A percentile compares a stretch with the other conserved stretches of the same genome.
These are phyloP conservation scores for Camponotus floridanus DNA, from an alignment of 1,140 invertebrate species.

Conservation along the genomic window DNA sequence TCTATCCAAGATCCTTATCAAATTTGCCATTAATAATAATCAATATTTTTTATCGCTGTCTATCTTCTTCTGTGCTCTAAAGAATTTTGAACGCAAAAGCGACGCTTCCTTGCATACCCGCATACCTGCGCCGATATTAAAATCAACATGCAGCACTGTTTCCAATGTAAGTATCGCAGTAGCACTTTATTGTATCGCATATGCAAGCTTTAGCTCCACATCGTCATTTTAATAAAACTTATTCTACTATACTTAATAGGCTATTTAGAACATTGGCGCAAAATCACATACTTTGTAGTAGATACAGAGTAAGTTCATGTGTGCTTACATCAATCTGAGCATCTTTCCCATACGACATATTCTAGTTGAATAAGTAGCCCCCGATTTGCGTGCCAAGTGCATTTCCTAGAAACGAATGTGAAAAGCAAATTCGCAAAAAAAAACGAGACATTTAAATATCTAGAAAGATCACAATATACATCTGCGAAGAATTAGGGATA, in stretches of 20 bases:
- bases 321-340: conserved; percentile 30
- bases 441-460: conserved; percentile 1
- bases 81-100: conserved; percentile 59
- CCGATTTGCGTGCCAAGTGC: conserved; percentile 42
- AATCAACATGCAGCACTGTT: conserved; percentile 75
- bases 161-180: conserved; percentile 77
- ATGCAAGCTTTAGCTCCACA: conserved; percentile 70
- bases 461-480: neutral
- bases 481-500: neutral
- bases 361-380: conserved; percentile 38
- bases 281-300: conserved; percentile 14
- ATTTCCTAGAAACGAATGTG: conserved; percentile 21
- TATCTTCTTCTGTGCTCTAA: conserved; percentile 59
- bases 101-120: conserved; percentile 56
- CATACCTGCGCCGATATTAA: conserved; percentile 70
- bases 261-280: conserved; percentile 32
- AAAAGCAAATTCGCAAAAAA: neutral
- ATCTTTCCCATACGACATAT: conserved; percentile 19
- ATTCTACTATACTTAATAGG: conserved; percentile 29
- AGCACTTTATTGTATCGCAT: conserved; percentile 76
- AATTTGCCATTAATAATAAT: conserved; percentile 56
- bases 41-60: conserved; percentile 40
- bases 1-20: conserved; percentile 39
- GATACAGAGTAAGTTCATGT: conserved; percentile 33
- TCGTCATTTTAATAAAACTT: conserved; percentile 33